A percentile compares a stretch with the other conserved stretches of the same genome.
Conservation (phyloP, 2,797 vertebrate species). For the Oreortyx pictus region DNA sequence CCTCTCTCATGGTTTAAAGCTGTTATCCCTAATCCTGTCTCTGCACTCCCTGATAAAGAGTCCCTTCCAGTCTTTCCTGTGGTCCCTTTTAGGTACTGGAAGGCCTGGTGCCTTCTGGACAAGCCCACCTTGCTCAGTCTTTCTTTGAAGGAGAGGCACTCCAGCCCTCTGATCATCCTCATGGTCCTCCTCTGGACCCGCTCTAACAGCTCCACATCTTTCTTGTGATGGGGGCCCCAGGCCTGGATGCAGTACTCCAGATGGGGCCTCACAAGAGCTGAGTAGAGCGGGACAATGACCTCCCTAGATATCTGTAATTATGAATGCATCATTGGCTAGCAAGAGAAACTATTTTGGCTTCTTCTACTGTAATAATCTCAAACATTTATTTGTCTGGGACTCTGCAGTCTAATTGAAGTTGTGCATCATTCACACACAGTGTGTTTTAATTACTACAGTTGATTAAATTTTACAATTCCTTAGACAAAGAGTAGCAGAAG, state of each 20-base stretch:
- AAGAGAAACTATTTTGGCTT: neutral
- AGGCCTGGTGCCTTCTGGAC: neutral
- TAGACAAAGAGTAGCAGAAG: neutral
- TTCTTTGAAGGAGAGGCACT: too few species aligned
- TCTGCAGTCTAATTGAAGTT: conserved; percentile 8
- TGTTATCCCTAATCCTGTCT: neutral
- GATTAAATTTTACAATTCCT: conserved; percentile 43
- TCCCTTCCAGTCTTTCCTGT: neutral
- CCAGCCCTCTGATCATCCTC: too few species aligned
- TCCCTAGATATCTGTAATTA: neutral
- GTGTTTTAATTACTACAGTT: conserved; percentile 43
- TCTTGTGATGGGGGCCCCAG: too few species aligned
- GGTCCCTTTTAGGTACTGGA: neutral
- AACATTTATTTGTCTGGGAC: neutral
- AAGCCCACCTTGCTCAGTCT: too few species aligned
- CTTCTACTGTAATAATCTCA: neutral
- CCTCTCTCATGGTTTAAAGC: neutral
- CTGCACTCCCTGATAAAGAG: neutral
- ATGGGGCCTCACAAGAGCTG: too few species aligned
- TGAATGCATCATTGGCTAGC: neutral
- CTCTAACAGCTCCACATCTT: too few species aligned
- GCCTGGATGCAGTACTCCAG: too few species aligned
- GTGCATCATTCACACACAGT: neutral
- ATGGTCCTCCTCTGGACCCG: too few species aligned
- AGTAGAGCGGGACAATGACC: neutral